phyloP scores from a whole-genome alignment of 1,140 invertebrate species.

The Drosophila baimaii region DNA sequence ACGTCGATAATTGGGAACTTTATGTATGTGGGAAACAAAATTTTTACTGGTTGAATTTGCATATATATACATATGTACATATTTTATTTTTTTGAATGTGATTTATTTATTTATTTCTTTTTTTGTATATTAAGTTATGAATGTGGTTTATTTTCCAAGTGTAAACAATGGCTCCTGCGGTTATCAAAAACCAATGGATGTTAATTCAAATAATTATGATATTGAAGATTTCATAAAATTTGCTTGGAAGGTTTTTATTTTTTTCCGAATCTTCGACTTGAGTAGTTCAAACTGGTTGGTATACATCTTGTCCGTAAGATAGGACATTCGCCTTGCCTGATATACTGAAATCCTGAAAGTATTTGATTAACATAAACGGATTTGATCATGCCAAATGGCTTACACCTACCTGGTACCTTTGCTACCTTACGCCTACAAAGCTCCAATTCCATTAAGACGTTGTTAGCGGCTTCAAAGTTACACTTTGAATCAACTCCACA shows the following conservation, averaged over 20 bases:
- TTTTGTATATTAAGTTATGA: too few species aligned
- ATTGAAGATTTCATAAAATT: too few species aligned
- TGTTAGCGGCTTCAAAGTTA: background rate
- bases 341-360: background rate
- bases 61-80: background rate
- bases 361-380: background rate
- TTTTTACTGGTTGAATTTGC: too few species aligned
- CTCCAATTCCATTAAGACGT: background rate
- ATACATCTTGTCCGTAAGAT: rapidly evolving
- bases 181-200: too few species aligned
- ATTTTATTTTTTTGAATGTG: too few species aligned
- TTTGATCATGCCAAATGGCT: background rate
- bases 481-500: background rate
- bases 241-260: too few species aligned
- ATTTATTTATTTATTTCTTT: too few species aligned
- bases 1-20: background rate
- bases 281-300: background rate
- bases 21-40: background rate
- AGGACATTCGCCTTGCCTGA: background rate
- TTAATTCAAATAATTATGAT: too few species aligned
- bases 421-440: background rate
- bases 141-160: too few species aligned
- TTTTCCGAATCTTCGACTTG: too few species aligned
- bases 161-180: too few species aligned
- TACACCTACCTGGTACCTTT: background rate